Percentiles rank a stretch among this genome's conserved stretches.
These are phyloP conservation scores for Acleris cristana DNA, from an alignment of 2,888 invertebrate species.

Conservation along the genomic window DNA sequence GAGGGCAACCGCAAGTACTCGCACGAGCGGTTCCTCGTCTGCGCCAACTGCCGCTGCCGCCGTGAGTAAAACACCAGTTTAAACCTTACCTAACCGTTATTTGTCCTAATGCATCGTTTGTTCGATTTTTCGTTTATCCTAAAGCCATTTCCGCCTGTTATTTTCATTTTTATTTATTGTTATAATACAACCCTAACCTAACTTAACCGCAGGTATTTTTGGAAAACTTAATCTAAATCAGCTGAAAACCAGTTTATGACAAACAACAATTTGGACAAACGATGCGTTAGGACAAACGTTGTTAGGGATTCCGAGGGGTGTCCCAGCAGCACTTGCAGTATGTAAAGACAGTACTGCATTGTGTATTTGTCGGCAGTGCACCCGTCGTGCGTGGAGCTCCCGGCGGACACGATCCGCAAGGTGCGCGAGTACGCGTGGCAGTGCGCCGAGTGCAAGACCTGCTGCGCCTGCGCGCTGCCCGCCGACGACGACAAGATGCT, in stretches of 20 bases:
- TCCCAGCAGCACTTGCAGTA: too few species aligned
- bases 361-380: conserved; percentile 84
- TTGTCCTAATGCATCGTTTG: too few species aligned
- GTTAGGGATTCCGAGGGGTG: too few species aligned
- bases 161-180: too few species aligned
- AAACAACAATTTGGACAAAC: too few species aligned
- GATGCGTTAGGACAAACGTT: too few species aligned
- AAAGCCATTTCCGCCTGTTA: too few species aligned
- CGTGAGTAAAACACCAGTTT: conserved; percentile 62
- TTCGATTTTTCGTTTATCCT: too few species aligned
- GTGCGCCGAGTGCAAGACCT: conserved; percentile 96
- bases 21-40: conserved; percentile 85
- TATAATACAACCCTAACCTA: too few species aligned
- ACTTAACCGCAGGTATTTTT: too few species aligned
- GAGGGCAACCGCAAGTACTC: conserved; percentile 83
- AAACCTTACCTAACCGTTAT: not conserved
- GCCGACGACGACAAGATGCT: conserved; percentile 96
- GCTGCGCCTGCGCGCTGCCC: conserved; percentile 91
- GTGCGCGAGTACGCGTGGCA: conserved; percentile 96
- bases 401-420: conserved; percentile 91
- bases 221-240: too few species aligned
- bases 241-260: too few species aligned
- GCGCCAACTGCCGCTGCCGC: conserved; percentile 83
- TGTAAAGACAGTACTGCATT: not conserved
- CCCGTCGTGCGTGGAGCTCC: conserved; percentile 94